Conservation (phyloP, 2,888 invertebrate genomes). For the Diadromus collaris region DNA sequence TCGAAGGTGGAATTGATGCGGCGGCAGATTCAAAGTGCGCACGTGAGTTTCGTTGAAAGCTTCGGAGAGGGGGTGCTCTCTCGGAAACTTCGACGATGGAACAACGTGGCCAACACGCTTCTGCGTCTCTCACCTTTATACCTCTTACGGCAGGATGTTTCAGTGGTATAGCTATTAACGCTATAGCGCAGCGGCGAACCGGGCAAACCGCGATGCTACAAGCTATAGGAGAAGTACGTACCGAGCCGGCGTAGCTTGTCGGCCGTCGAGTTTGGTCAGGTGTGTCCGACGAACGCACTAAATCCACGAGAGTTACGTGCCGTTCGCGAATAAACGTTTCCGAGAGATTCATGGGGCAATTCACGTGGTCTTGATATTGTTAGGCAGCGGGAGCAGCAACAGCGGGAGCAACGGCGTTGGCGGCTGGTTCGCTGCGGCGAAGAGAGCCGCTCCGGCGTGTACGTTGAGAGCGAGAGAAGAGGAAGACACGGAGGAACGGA, state of each 20-base stretch:
- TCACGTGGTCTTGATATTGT: constrained; percentile 73
- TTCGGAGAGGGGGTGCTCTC: background rate
- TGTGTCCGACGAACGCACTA: constrained; percentile 73
- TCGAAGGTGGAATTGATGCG: background rate
- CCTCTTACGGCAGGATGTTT: constrained; percentile 50
- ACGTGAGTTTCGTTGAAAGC: constrained; percentile 10
- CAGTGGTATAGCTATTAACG: constrained; percentile 24
- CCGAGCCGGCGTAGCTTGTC: constrained; percentile 41
- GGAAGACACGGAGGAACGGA: background rate
- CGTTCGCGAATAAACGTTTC: constrained; percentile 71
- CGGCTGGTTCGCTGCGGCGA: constrained; percentile 43
- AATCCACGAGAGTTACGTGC: constrained; percentile 74
- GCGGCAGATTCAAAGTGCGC: constrained; percentile 58
- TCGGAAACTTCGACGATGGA: constrained; percentile 22
- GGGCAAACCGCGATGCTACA: constrained; percentile 21
- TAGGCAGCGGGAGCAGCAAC: constrained; percentile 54
- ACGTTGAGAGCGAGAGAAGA: constrained; percentile 18
- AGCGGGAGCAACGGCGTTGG: constrained; percentile 45
- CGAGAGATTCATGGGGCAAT: constrained; percentile 73
- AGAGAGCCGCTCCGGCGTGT: constrained; percentile 10
- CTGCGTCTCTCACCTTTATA: constrained; percentile 49
- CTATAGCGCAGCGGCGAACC: constrained; percentile 4
- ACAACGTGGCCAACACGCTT: constrained; percentile 43
- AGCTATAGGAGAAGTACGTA: constrained; percentile 27
- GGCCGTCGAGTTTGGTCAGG: constrained; percentile 68